Evolutionary conservation across 2,888 invertebrate genomes (phyloP).

Genomic region (Strigamia maritima): DNA sequence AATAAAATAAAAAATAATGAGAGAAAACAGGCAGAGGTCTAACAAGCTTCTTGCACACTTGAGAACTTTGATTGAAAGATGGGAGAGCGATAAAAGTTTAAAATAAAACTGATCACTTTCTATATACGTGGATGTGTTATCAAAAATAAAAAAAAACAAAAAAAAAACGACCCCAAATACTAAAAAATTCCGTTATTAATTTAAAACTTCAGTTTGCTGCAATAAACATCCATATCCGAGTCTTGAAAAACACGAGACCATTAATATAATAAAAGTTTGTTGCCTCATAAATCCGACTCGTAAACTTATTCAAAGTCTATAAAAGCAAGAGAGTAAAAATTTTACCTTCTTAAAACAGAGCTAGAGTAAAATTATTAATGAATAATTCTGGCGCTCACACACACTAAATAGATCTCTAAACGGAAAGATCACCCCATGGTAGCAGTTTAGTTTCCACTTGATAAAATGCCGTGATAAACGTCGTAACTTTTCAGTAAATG

Average conservation of each 20-base stretch:
- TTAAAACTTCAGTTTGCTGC: not conserved
- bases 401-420: constrained; percentile 32
- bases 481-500: constrained; percentile 34
- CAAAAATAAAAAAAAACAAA: not conserved
- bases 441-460: constrained; percentile 34
- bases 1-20: constrained; percentile 24
- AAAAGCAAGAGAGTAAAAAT: constrained; percentile 1
- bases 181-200: not conserved
- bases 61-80: not conserved
- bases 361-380: constrained; percentile 1
- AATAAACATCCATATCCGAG: not conserved
- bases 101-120: not conserved
- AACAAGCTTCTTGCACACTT: not conserved
- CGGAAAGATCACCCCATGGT: constrained; percentile 30
- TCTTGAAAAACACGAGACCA: not conserved
- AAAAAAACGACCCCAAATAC: not conserved
- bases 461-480: constrained; percentile 34
- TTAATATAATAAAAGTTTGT: constrained; percentile 18
- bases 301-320: constrained; percentile 22
- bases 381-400: constrained; percentile 17
- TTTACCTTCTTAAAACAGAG: constrained; percentile 1
- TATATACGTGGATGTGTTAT: not conserved
- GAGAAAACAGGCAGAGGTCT: constrained; percentile 8
- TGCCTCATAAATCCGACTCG: constrained; percentile 16
- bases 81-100: not conserved